phyloP scores from a whole-genome alignment of 2,888 invertebrate species.

The Ochropleura plecta region DNA sequence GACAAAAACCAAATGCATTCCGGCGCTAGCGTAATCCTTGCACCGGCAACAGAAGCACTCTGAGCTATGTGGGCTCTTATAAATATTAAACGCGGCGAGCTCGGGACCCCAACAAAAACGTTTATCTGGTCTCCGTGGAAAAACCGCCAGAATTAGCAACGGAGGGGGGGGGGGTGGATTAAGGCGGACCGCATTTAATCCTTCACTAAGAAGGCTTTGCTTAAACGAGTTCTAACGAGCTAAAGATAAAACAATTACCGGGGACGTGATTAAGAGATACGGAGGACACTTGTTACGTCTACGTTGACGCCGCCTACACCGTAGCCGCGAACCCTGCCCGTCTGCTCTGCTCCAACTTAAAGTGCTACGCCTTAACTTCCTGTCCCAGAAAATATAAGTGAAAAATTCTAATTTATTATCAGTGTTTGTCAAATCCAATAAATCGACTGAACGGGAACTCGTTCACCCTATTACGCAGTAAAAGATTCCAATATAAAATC shows the following conservation, averaged over 20 bases:
- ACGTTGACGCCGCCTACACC: conserved; percentile 73
- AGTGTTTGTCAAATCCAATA: conserved; percentile 77
- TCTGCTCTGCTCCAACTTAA: conserved; percentile 7
- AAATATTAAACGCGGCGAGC: conserved; percentile 87
- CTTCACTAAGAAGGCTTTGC: conserved; percentile 91
- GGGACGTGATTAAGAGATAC: conserved; percentile 90
- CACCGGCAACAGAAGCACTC: conserved; percentile 82
- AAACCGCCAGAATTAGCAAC: conserved; percentile 90
- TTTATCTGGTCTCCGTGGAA: conserved; percentile 89
- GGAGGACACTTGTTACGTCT: conserved; percentile 90
- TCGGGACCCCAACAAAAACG: conserved; percentile 87
- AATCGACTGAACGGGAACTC: conserved; percentile 75
- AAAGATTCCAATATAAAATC: conserved; percentile 86
- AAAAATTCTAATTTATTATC: conserved; percentile 66
- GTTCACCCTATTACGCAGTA: conserved; percentile 82
- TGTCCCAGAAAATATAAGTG: conserved; percentile 51
- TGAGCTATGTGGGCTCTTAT: conserved; percentile 85
- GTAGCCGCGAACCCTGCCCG: conserved; percentile 52
- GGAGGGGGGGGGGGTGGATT: conserved; percentile 88
- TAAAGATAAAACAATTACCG: conserved; percentile 91
- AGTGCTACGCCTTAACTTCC: conserved; percentile 40
- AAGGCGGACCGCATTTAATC: conserved; percentile 90
- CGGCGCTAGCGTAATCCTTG: conserved; percentile 81
- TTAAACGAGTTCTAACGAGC: conserved; percentile 91
- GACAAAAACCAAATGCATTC: conserved; percentile 83